Base-by-base conservation (phyloP, 1,140 invertebrate species). In the Sminthurides bifidus region DNA sequence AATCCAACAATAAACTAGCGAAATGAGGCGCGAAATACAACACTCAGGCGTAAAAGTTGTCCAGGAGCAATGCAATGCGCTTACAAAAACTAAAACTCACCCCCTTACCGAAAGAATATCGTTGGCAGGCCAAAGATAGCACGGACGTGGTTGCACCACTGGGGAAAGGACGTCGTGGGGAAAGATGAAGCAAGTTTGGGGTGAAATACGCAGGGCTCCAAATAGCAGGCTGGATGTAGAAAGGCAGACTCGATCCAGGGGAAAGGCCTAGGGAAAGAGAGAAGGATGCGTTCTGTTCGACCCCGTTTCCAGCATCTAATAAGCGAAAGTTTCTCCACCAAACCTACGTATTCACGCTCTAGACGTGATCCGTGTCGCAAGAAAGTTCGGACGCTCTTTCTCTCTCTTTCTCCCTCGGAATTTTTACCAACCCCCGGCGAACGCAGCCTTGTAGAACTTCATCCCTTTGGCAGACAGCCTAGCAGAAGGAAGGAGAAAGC, bases 301-400 rank as follows among this genome's bases (percentile, higher is more conserved):
- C 10, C 14, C 17, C 15, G 17, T 10, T 8, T 14, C 10, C 8
- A 10, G 15, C 52, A 31, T 53, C 40, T 53, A 44, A 53, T 35
- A 33, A 41, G 37, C 44, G 31, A 26, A 26, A 41, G 27, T 33
- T 53, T 44, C 52, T 35, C 43, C 52, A 46, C 43, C n/a, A 17
- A 45, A 41, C 23, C 31, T 24, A 35, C 38, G 41, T 46, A 46
- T 46, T 50, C 54, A 56, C 54, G 45, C 41, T 54, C 29, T 46
- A 17, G 50, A 52, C 50, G 50, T 52, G 50, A 52, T 52, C 41
- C 50, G 50, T 52, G 50, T 52, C 50, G 29, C 50, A 52, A 24
- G 50, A 29, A 33, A 52, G 41, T 38, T 38, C 50, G 35, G 17
- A 35, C 10, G 8, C 33, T 24, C 43, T 46, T 26, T 21, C 19